Evolutionary conservation across 2,113 vertebrate species (phyloP).

Genomic region (Pavo muticus): DNA sequence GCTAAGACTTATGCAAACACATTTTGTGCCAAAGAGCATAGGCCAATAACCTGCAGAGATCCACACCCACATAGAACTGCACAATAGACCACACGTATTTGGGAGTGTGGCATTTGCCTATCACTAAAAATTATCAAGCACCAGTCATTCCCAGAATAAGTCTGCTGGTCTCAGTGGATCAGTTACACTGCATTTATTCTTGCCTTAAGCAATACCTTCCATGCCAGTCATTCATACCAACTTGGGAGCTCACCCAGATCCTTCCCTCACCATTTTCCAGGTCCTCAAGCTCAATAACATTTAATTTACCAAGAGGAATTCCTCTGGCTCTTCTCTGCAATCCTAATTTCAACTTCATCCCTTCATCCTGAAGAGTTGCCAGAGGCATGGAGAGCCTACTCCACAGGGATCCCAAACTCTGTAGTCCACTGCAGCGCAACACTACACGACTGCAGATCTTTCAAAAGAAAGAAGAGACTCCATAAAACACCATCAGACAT

Average conservation of each 20-base stretch:
- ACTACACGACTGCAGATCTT: slow-evolving; percentile 23
- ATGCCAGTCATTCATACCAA: slow-evolving; percentile 58
- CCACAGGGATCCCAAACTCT: slow-evolving; percentile 41
- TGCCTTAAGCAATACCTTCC: slow-evolving; percentile 54
- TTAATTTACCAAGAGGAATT: slow-evolving; percentile 43
- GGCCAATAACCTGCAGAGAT: slow-evolving; percentile 70
- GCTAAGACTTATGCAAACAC: slow-evolving; percentile 64
- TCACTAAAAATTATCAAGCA: slow-evolving; percentile 48
- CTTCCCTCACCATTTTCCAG: slow-evolving; percentile 39
- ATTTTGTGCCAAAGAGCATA: slow-evolving; percentile 52
- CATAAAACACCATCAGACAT: slow-evolving; percentile 12
- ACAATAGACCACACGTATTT: slow-evolving; percentile 67
- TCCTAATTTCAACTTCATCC: slow-evolving; percentile 53
- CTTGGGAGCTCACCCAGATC: slow-evolving; percentile 47
- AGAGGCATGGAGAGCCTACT: slow-evolving; percentile 19
- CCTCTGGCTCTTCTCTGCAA: slow-evolving; percentile 51
- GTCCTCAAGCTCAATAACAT: slow-evolving; percentile 56
- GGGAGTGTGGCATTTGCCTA: slow-evolving; percentile 56
- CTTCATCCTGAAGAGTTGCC: slow-evolving; percentile 34
- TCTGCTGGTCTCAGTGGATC: slow-evolving; percentile 53
- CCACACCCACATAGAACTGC: slow-evolving; percentile 62
- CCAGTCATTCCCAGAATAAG: slow-evolving; percentile 55
- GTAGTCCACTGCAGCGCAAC: background rate
- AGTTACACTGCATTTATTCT: slow-evolving; percentile 62
- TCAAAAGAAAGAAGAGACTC: slow-evolving; percentile 32